phyloP scores from a whole-genome alignment of 2,113 vertebrate genomes.

The Tichodroma muraria region DNA sequence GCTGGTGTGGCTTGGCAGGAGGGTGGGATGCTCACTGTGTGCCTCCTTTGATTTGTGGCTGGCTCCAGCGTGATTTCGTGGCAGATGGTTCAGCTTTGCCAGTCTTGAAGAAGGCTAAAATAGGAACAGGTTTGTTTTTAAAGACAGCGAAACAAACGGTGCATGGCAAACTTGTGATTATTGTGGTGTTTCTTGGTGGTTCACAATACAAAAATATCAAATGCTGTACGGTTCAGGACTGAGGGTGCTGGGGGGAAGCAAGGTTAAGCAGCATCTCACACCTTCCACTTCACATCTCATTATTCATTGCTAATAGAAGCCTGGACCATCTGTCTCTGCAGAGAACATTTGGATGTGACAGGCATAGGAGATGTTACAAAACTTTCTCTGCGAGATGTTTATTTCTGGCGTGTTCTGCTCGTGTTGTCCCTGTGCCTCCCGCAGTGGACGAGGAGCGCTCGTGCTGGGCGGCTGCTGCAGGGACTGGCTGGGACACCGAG shows the following conservation, averaged over 20 bases:
- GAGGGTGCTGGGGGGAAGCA: conserved; percentile 21
- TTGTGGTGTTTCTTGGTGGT: background rate
- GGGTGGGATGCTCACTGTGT: background rate
- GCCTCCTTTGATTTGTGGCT: background rate
- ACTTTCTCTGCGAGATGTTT: conserved; percentile 6
- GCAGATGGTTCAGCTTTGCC: background rate
- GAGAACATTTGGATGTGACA: conserved; percentile 42
- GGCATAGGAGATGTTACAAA: conserved; percentile 31
- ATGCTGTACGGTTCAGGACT: conserved; percentile 18
- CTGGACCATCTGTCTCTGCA: conserved; percentile 60
- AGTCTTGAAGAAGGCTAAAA: background rate
- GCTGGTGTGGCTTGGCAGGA: background rate
- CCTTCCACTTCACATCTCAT: conserved; percentile 64
- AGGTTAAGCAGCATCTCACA: conserved; percentile 66
- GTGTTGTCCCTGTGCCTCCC: background rate
- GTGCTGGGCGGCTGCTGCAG: background rate
- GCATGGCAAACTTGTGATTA: background rate
- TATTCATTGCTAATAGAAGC: conserved; percentile 66
- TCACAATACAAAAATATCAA: conserved; percentile 29
- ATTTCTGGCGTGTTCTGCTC: background rate
- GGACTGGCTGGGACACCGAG: background rate
- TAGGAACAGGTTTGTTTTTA: background rate
- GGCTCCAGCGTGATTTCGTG: accelerated
- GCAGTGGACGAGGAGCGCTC: background rate
- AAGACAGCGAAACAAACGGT: background rate